phyloP scores from a whole-genome alignment of 2,888 invertebrate genomes.

The Phlogophora meticulosa region DNA sequence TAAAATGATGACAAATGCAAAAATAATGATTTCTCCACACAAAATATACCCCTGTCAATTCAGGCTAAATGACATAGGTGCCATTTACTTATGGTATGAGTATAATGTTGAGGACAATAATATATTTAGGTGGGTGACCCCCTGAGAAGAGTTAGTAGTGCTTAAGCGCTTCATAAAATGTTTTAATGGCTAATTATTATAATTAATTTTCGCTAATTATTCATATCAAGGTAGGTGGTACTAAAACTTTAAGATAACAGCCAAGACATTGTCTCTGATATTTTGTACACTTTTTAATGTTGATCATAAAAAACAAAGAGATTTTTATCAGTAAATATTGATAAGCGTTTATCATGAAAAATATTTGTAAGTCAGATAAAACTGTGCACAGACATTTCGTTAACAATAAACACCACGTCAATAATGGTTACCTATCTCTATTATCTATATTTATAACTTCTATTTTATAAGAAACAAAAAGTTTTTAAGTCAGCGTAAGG shows the following conservation, averaged over 20 bases:
- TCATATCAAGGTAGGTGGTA: background rate
- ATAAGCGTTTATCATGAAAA: constrained; percentile 37
- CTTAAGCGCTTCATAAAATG: background rate
- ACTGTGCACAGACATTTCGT: constrained; percentile 21
- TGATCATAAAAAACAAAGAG: constrained; percentile 29
- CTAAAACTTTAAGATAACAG: background rate
- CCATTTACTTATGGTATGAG: background rate
- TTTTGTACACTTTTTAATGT: constrained; percentile 15
- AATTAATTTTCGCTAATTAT: background rate
- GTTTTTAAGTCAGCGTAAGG: background rate
- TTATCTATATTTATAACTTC: background rate
- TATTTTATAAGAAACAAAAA: background rate
- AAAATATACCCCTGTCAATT: background rate
- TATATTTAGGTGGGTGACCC: background rate
- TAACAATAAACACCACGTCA: constrained; percentile 35
- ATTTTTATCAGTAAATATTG: constrained; percentile 27
- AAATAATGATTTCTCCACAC: too few species aligned
- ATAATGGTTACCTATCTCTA: constrained; percentile 16
- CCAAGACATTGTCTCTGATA: background rate
- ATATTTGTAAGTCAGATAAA: constrained; percentile 34
- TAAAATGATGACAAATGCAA: background rate
- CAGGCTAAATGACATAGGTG: background rate
- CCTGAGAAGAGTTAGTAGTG: background rate
- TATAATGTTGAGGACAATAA: background rate
- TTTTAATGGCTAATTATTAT: too few species aligned